Evolutionary conservation across 2,888 invertebrate genomes (phyloP), one percentile per base, ranked within the genome.

Genomic region (Eristalinus sepulchralis): DNA sequence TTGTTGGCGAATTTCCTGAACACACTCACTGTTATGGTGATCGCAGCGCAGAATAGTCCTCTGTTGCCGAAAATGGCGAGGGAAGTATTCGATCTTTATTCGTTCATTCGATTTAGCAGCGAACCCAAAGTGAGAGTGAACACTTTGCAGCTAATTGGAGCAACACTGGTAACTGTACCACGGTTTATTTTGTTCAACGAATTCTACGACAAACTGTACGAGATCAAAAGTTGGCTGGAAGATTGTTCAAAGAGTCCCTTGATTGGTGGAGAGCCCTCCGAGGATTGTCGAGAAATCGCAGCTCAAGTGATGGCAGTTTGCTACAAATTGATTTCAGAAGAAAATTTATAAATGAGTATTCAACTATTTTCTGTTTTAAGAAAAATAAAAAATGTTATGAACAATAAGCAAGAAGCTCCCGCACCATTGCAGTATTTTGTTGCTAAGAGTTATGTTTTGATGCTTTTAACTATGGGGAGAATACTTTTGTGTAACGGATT

Each of bases 1-100:
- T 90, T 97, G 3, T 90, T 97, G n/a, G 93, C 95, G 1, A 95
- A 95, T 89, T 96, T 95, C 89, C 90, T 97, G 0, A 94, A 95
- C 11, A 96, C 96, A 0, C 91, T 97, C 3, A 94, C 96, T 0
- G 94, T 95, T 24, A 93, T 97, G 0, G 93, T 96, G 89, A 91
- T 95, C 67, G 94, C 95, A 0, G 94, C 96, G 0, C 94, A 95
- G 88, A 96, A 97, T 91, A 95, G 95, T 88, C 89, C 94, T 0
- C 92, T 94, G 39, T 94, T 95, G 10, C 91, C 94, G 0, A 94
- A 94, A 84, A 96, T 97, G 93, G 95, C 95, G 0, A 94, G 94
- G 83, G 97, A 97, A 89, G 93, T 96, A 0, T 93, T 97, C 0
- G 95, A 95, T 88, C 93, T 97, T 83, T 93, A 95, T 11, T 94